Percentiles rank a stretch among this genome's conserved stretches.
Evolutionary conservation across 2,113 vertebrate species (phyloP).

Genomic region (Gallinago media): DNA sequence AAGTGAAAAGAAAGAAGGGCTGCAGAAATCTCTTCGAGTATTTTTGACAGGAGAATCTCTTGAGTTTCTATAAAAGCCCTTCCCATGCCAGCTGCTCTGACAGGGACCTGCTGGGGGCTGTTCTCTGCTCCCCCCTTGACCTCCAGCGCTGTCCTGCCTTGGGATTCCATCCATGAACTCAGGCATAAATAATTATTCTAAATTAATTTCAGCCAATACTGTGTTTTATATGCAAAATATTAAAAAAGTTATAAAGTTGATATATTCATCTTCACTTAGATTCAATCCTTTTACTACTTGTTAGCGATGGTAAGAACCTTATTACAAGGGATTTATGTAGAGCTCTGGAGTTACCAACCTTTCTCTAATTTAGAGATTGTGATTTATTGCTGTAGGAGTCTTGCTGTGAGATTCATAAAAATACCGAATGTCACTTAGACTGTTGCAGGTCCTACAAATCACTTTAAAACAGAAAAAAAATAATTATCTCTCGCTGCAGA

Average conservation of each 20-base stretch:
- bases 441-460: constrained; percentile 39
- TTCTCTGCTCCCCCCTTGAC: accelerated
- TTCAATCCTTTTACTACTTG: not conserved
- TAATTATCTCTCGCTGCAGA: not conserved
- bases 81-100: accelerated
- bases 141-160: not conserved
- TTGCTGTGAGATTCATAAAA: constrained; percentile 2
- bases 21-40: not conserved
- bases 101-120: too few relatives aligned
- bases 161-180: not conserved
- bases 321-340: constrained; percentile 29
- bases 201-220: not conserved
- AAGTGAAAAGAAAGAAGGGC: not conserved
- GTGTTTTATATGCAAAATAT: not conserved
- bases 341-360: not conserved
- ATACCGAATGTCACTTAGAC: not conserved
- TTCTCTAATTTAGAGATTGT: not conserved
- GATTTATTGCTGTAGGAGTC: not conserved
- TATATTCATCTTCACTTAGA: not conserved
- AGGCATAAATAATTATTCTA: not conserved
- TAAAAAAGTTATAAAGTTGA: not conserved
- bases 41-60: not conserved
- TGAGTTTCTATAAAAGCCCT: not conserved
- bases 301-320: not conserved
- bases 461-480: not conserved